These are phyloP conservation scores for Illadopsis cleaveri DNA, from an alignment of 2,113 vertebrate genomes.

Conservation along the genomic window DNA sequence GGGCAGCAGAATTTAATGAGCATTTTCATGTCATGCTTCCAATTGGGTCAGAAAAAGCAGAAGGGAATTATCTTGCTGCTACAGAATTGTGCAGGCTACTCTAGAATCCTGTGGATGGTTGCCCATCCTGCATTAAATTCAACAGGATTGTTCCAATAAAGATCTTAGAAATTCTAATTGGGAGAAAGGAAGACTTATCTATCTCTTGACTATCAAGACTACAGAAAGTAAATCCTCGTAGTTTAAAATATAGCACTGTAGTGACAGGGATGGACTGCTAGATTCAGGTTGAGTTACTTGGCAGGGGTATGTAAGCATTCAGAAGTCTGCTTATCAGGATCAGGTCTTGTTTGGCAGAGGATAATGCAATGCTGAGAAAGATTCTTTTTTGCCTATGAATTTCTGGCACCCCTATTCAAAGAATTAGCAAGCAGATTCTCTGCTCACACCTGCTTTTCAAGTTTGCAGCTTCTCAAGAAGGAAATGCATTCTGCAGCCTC, in stretches of 20 bases:
- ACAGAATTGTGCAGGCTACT: not conserved
- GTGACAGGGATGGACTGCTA: not conserved
- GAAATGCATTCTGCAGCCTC: not conserved
- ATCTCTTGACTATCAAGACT: not conserved
- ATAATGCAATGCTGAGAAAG: not conserved
- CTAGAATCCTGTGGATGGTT: not conserved
- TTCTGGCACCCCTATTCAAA: not conserved
- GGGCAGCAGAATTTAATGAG: not conserved
- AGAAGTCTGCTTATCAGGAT: not conserved
- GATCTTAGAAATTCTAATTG: not conserved
- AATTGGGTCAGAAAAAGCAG: not conserved
- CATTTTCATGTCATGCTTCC: not conserved
- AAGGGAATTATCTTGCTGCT: not conserved
- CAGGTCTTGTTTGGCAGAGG: not conserved
- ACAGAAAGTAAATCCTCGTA: not conserved
- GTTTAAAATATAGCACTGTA: not conserved
- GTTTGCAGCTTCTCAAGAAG: not conserved
- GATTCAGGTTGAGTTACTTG: not conserved
- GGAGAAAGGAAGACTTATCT: not conserved
- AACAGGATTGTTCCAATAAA: not conserved
- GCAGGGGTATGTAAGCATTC: not conserved
- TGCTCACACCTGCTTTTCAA: not conserved
- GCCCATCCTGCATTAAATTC: not conserved
- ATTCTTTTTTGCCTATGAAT: not conserved
- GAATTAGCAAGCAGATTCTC: not conserved